A percentile compares a stretch with the other conserved stretches of the same genome.
phyloP scores from a whole-genome alignment of 1,140 invertebrate species.

The Brevipalpus yothersi region DNA sequence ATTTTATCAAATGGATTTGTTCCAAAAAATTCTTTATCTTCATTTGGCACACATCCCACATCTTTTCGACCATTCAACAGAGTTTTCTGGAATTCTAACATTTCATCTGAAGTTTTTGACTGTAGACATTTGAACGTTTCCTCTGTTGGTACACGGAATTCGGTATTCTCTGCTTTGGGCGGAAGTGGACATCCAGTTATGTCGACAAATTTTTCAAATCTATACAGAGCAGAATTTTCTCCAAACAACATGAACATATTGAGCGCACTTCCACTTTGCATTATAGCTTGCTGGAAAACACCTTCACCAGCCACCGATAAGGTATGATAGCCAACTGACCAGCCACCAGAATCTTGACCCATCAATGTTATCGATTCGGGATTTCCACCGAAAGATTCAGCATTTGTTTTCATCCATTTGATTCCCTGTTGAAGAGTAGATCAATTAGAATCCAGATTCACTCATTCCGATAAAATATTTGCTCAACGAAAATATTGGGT shows the following conservation, averaged over 20 bases:
- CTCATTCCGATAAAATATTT: background rate
- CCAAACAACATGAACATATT: background rate
- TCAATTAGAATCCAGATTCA: background rate
- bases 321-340: background rate
- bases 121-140: background rate
- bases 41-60: background rate
- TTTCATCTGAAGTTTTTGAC: background rate
- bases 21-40: background rate
- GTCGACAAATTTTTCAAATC: background rate
- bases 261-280: constrained; percentile 11
- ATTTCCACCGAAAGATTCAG: constrained; percentile 60
- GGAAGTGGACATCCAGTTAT: background rate
- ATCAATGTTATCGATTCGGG: constrained; percentile 22
- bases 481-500: background rate
- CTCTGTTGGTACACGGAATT: background rate
- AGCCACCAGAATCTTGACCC: background rate
- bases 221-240: background rate
- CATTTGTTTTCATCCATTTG: constrained; percentile 65
- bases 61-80: background rate
- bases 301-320: background rate
- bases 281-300: constrained; percentile 11
- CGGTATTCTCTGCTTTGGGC: background rate
- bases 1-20: background rate
- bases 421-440: background rate
- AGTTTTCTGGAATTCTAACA: background rate